A percentile compares a stretch with the other conserved stretches of the same genome.
These are phyloP conservation scores for Nymphalis io DNA, from an alignment of 1,140 invertebrate species.

Conservation along the genomic window DNA sequence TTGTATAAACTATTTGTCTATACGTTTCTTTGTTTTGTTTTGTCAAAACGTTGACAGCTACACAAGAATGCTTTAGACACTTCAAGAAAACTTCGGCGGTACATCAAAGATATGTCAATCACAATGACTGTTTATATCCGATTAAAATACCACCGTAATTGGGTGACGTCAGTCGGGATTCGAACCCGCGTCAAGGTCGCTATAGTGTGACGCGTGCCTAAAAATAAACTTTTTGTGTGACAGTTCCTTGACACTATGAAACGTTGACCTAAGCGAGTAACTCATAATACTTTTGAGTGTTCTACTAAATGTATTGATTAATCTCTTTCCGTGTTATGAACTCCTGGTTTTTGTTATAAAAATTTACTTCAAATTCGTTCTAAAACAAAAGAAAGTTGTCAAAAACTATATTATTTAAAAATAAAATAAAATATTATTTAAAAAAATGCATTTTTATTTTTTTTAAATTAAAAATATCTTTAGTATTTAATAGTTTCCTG, in stretches of 20 bases:
- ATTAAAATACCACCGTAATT: constrained; percentile 27
- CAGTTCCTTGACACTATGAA: constrained; percentile 28
- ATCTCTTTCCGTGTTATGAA: neutral
- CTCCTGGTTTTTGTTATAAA: neutral
- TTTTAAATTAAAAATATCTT: no score
- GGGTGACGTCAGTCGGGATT: constrained; percentile 31
- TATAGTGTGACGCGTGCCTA: constrained; percentile 27
- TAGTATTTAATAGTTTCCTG: no score
- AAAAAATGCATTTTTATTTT: no score
- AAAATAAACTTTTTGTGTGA: constrained; percentile 30
- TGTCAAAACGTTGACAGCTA: constrained; percentile 17
- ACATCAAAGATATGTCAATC: constrained; percentile 21
- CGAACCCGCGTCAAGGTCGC: constrained; percentile 33
- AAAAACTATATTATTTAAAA: no score
- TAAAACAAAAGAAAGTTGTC: no score
- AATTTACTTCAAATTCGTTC: no score
- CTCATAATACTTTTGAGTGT: neutral
- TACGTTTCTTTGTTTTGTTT: neutral
- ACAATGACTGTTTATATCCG: constrained; percentile 9
- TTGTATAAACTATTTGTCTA: constrained; percentile 6
- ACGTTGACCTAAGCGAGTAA: constrained; percentile 5
- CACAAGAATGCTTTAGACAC: constrained; percentile 13
- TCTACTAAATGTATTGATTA: neutral
- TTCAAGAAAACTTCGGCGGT: constrained; percentile 13
- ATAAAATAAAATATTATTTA: no score